A percentile compares a stretch with the other conserved stretches of the same genome.
Conservation (phyloP, 2,888 invertebrate genomes). For the Euclidia mi region DNA sequence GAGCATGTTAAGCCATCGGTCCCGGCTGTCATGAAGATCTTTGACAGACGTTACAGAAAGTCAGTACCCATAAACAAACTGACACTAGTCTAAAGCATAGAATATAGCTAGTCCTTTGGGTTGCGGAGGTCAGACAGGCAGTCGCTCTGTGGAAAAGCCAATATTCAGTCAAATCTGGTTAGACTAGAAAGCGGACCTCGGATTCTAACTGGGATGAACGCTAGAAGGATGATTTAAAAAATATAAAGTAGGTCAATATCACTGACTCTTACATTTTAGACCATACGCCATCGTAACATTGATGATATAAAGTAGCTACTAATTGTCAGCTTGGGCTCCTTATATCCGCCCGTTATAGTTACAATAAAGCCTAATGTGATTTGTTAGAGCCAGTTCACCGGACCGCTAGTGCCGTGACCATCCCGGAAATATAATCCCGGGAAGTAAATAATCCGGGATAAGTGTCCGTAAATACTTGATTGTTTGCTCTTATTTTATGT, state of each 20-base stretch:
- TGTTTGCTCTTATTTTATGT: slow-evolving; percentile 19
- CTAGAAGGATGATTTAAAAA: no score
- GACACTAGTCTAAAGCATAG: no score
- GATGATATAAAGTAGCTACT: slow-evolving; percentile 46
- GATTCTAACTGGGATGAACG: no score
- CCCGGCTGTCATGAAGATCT: no score
- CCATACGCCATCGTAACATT: slow-evolving; percentile 31
- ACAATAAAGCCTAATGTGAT: slow-evolving; percentile 57
- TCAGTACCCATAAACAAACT: no score
- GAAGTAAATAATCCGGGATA: slow-evolving; percentile 28
- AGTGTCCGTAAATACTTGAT: slow-evolving; percentile 26
- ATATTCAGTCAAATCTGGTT: no score
- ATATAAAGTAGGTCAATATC: slow-evolving; percentile 12
- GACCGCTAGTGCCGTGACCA: slow-evolving; percentile 44
- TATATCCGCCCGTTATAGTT: slow-evolving; percentile 44
- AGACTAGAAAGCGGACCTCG: no score
- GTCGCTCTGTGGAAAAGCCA: no score
- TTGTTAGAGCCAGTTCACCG: slow-evolving; percentile 38
- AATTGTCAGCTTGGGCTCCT: slow-evolving; percentile 53
- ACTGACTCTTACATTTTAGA: slow-evolving; percentile 9
- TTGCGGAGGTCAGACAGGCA: no score
- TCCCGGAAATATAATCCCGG: slow-evolving; percentile 27
- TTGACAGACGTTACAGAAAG: no score
- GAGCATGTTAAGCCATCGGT: no score
- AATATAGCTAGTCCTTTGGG: no score